Evolutionary conservation across 2,888 invertebrate genomes (phyloP).

Genomic region (Synergus japonicus): DNA sequence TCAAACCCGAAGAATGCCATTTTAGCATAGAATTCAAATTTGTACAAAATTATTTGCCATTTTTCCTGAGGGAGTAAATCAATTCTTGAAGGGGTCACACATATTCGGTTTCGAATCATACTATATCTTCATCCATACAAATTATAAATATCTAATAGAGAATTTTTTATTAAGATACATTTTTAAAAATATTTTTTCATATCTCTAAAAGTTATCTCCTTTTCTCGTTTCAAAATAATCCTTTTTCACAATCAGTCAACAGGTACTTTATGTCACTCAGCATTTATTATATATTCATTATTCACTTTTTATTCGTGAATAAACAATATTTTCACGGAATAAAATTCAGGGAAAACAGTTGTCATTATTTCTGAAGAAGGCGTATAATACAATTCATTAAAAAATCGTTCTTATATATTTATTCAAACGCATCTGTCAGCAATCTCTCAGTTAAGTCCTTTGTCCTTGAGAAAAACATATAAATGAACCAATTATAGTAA

Average conservation of each 20-base stretch:
- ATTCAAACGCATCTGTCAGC: not conserved
- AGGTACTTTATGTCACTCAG: not conserved
- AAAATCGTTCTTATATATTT: not conserved
- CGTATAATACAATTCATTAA: slow-evolving; percentile 10
- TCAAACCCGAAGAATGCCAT: not conserved
- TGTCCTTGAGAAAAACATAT: not conserved
- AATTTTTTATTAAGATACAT: not conserved
- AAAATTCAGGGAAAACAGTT: not conserved
- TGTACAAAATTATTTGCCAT: not conserved
- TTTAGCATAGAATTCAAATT: not conserved
- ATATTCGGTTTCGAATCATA: not conserved
- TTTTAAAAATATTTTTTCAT: not conserved
- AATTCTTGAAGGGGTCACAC: not conserved
- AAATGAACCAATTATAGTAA: not conserved
- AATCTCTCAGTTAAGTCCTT: not conserved
- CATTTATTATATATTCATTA: not conserved
- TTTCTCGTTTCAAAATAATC: not conserved
- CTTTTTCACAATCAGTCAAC: not conserved
- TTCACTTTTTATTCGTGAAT: slow-evolving; percentile 4
- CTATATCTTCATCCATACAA: not conserved
- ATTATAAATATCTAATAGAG: too few relatives aligned
- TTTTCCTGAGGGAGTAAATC: not conserved
- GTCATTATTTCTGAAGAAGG: not conserved
- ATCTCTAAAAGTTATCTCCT: not conserved
- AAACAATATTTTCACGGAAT: not conserved